These are phyloP conservation scores for Periphyllus acericola DNA, from an alignment of 2,888 invertebrate genomes.

Conservation along the genomic window DNA sequence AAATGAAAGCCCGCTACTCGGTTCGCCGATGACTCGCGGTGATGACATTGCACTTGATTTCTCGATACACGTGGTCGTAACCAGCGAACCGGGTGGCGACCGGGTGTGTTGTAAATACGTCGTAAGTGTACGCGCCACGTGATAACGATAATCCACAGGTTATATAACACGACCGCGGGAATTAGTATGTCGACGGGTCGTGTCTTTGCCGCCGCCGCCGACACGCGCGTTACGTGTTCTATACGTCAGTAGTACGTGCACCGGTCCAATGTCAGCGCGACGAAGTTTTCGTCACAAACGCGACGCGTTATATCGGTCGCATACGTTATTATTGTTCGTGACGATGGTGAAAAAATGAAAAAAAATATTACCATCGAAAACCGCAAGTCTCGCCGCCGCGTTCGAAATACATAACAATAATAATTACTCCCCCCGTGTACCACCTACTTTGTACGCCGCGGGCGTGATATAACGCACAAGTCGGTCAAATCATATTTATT, in stretches of 20 bases:
- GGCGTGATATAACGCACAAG: no score
- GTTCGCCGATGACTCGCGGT: neutral
- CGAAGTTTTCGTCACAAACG: neutral
- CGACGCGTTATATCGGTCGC: no score
- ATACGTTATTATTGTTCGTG: neutral
- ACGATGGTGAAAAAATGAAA: no score
- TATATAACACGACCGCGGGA: neutral
- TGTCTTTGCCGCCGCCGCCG: neutral
- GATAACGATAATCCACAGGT: neutral
- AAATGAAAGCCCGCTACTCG: no score
- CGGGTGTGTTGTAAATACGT: neutral
- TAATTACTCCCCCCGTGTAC: neutral
- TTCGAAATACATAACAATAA: neutral
- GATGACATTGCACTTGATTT: slow-evolving; percentile 34
- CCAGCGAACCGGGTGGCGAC: neutral
- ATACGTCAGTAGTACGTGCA: no score
- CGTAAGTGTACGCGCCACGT: neutral
- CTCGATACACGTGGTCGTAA: neutral
- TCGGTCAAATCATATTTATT: no score
- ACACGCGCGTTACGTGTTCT: slow-evolving; percentile 8
- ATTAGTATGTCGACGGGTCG: neutral
- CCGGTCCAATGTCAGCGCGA: neutral
- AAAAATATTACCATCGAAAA: neutral
- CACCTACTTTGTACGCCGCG: no score
- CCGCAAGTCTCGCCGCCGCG: no score